Evolutionary conservation across 1,140 invertebrate species (phyloP).

Genomic region (Bombus confusus): DNA sequence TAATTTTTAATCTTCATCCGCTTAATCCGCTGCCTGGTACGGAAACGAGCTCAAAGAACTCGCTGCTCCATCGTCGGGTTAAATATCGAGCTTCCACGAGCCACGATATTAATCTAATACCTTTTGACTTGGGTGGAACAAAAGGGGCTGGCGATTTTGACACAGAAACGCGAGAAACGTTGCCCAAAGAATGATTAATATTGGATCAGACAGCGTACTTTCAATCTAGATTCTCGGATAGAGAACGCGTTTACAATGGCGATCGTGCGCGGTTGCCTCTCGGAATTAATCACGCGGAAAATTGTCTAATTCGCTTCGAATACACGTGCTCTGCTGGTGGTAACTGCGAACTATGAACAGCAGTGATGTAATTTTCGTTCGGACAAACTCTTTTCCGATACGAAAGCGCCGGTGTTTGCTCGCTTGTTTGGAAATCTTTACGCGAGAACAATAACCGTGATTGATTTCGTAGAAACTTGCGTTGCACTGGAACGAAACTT

Average conservation of each 20-base stretch:
- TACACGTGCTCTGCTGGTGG: no score
- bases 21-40: conserved; percentile 46
- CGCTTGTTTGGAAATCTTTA: not conserved
- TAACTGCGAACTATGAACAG: not conserved
- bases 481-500: not conserved
- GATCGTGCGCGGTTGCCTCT: not conserved
- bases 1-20: conserved; percentile 61
- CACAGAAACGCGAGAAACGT: conserved; percentile 2
- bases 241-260: not conserved
- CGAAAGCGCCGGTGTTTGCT: not conserved
- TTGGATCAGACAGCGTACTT: not conserved
- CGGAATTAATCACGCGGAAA: not conserved
- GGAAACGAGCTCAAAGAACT: conserved; percentile 44
- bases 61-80: conserved; percentile 25
- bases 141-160: conserved; percentile 2
- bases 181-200: conserved; percentile 38
- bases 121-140: conserved; percentile 21
- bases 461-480: not conserved
- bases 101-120: conserved; percentile 30
- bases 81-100: conserved; percentile 44
- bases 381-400: not conserved
- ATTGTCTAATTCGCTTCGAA: not conserved
- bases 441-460: not conserved
- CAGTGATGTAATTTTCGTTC: not conserved
- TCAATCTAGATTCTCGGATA: not conserved